phyloP scores from a whole-genome alignment of 2,113 vertebrate genomes.

The Clinocottus analis region DNA sequence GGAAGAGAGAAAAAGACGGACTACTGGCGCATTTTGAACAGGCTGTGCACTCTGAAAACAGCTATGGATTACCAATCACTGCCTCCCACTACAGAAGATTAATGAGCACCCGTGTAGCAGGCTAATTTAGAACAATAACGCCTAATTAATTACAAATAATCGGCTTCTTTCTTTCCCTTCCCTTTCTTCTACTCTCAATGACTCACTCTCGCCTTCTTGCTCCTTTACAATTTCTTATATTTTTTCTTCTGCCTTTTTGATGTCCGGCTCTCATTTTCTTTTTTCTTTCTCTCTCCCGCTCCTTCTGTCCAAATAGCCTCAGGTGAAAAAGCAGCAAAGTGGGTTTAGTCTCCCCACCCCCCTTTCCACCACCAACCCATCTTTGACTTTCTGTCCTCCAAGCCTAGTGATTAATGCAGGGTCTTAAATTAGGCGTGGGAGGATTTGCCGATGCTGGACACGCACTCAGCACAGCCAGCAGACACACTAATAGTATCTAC shows the following conservation, averaged over 20 bases:
- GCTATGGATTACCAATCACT: constrained; percentile 97
- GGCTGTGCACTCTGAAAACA: constrained; percentile 84
- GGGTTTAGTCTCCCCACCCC: constrained; percentile 53
- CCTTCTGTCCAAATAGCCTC: constrained; percentile 84
- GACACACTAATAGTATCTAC: constrained; percentile 78
- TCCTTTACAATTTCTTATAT: constrained; percentile 28
- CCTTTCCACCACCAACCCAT: constrained; percentile 59
- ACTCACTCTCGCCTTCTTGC: constrained; percentile 55
- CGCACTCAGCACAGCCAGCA: constrained; percentile 66
- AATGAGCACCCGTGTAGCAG: constrained; percentile 92
- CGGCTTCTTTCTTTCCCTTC: constrained; percentile 83
- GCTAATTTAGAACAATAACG: constrained; percentile 98
- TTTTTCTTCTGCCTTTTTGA: constrained; percentile 52
- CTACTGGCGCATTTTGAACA: constrained; percentile 83
- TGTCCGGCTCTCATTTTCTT: constrained; percentile 54
- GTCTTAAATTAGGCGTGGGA: constrained; percentile 83
- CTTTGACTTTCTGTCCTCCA: constrained; percentile 84
- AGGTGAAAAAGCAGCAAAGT: constrained; percentile 81
- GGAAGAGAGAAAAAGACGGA: constrained; percentile 45
- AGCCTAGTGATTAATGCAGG: constrained; percentile 82
- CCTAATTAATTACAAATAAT: constrained; percentile 98
- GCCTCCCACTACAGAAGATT: constrained; percentile 89
- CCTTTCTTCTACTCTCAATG: constrained; percentile 64
- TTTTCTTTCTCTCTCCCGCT: constrained; percentile 37
- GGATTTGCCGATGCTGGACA: constrained; percentile 77